A percentile compares a stretch with the other conserved stretches of the same genome.
phyloP scores from a whole-genome alignment of 2,113 vertebrate species.

The Ahaetulla prasina region DNA sequence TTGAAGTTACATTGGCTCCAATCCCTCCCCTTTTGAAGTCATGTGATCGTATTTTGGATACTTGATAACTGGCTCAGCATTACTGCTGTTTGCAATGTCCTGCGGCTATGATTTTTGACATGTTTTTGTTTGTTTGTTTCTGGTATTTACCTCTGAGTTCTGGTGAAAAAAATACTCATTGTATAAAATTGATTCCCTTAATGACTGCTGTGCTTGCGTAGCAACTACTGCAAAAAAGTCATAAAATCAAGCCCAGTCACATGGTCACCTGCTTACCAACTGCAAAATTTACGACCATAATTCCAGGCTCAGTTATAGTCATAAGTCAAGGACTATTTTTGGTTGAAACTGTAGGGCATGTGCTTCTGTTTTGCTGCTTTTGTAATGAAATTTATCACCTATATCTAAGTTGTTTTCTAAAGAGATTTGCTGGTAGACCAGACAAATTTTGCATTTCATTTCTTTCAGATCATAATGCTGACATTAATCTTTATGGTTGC shows the following conservation, averaged over 20 bases:
- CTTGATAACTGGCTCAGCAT: neutral
- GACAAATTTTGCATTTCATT: neutral
- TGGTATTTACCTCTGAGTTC: neutral
- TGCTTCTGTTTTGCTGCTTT: neutral
- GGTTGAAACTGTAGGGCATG: neutral
- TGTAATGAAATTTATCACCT: neutral
- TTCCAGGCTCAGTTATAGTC: neutral
- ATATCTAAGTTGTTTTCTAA: neutral
- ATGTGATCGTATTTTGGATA: neutral
- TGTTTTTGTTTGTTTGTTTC: neutral
- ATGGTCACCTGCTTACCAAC: neutral
- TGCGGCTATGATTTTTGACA: neutral
- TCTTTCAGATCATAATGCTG: neutral
- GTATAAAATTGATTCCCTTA: neutral
- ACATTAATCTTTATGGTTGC: neutral
- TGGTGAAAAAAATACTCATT: neutral
- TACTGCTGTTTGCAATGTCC: neutral
- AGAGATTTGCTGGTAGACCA: neutral
- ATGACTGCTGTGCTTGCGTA: neutral
- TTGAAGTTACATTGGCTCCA: neutral
- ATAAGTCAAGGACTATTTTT: neutral
- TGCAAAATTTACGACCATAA: neutral
- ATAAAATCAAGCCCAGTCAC: neutral
- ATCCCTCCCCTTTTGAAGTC: neutral
- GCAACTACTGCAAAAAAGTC: neutral